Percentiles rank a stretch among this genome's conserved stretches.
These are phyloP conservation scores for Argopecten irradians DNA, from an alignment of 1,140 invertebrate genomes.

Conservation along the genomic window DNA sequence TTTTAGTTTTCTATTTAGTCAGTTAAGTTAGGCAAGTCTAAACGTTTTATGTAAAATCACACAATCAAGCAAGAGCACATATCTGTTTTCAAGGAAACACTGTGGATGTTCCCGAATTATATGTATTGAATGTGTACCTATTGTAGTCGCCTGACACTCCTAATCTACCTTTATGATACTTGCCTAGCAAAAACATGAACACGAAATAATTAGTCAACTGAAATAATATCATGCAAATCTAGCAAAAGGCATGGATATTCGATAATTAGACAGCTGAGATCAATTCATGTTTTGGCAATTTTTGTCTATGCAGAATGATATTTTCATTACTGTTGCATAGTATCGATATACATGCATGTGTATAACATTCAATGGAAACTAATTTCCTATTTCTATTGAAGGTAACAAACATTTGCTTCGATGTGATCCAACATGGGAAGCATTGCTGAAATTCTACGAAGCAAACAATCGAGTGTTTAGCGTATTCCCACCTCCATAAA, in stretches of 20 bases:
- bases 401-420: neutral
- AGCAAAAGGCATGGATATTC: constrained; percentile 50
- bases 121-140: too few species aligned
- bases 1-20: too few species aligned
- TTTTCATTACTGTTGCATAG: constrained; percentile 55
- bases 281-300: constrained; percentile 45
- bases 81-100: too few species aligned
- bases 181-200: too few species aligned
- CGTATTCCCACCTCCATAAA: neutral
- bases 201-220: neutral
- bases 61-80: too few species aligned
- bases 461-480: neutral
- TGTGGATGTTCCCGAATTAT: too few species aligned
- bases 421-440: neutral
- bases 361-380: constrained; percentile 49
- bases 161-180: too few species aligned
- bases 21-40: too few species aligned
- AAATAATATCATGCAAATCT: neutral
- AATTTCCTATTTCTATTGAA: constrained; percentile 57
- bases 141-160: too few species aligned
- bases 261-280: constrained; percentile 43
- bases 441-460: neutral
- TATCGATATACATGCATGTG: constrained; percentile 60
- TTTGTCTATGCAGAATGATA: constrained; percentile 50
- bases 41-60: too few species aligned